Base-by-base conservation (phyloP, 37 sponge, comb jelly and placozoan genomes). In the Oscarella lobularis region DNA sequence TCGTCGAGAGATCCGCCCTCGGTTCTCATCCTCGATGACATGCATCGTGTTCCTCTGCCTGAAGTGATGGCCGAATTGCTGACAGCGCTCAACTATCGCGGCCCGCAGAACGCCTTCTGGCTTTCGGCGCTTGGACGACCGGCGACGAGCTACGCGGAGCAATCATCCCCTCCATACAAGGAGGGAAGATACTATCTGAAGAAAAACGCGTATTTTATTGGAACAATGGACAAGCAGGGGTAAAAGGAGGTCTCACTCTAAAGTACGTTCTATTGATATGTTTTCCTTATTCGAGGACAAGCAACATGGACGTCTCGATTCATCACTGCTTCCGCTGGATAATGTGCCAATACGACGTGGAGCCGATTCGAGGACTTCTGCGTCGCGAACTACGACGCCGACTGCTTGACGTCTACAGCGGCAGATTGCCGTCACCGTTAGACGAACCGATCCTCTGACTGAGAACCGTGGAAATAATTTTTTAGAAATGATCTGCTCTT, bases 21-120 rank as follows among this genome's bases (percentile, higher is more conserved):
- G 60, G 20, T 48, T 48, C 14, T 48, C 14, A 48, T 48, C 60
- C 60, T 48, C 14, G 60, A 48, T 48, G 20, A 48, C 20, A 9
- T 48, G 60, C 14, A 48, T 9, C 9, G 60, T 27, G 60, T 48
- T 9, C 20, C 60, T 48, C 14, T 48, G 60, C 20, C 14, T 48
- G 60, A 48, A 27, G 60, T 48, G 9, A 27, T 48, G 9, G 60
- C 60, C 14, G 60, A 48, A 20, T 9, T 48, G 9, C 60, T 48
- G 60, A 48, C 60, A 20, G 60, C 60, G 60, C 60, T 48, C 14
- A 48, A 48, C 60, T 48, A 48, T 48, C 60, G 60, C 9, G 60
- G 60, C 9, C 60, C 60, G 60, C 9, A 48, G 60, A 48, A 48
- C 20, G 20, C 14, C 20, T 48, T 48, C 14, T 48, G 60, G 60